Conservation (phyloP, 2,113 vertebrate species). For the Diphyllodes magnificus region DNA sequence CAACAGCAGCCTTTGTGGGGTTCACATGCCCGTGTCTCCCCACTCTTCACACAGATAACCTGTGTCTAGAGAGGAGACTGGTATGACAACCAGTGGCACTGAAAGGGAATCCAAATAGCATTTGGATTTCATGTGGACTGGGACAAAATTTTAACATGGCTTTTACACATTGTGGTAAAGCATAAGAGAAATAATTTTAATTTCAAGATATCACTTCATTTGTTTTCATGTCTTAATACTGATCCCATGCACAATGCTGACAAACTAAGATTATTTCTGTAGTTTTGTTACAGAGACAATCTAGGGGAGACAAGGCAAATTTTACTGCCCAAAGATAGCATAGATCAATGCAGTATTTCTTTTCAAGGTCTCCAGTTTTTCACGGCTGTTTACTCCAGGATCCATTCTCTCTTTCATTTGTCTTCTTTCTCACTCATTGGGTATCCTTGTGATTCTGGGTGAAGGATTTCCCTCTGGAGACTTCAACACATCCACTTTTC, state of each 20-base stretch:
- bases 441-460: neutral
- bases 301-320: neutral
- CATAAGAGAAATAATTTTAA: neutral
- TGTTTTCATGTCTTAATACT: neutral
- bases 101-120: neutral
- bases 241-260: neutral
- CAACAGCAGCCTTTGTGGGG: neutral
- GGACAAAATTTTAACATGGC: neutral
- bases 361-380: neutral
- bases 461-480: neutral
- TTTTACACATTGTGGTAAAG: neutral
- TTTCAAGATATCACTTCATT: neutral
- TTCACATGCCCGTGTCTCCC: rapidly evolving
- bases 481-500: neutral
- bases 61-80: neutral
- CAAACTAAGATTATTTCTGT: neutral
- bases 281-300: neutral
- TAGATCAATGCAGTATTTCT: neutral
- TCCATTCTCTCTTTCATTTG: neutral
- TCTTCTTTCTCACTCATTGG: neutral
- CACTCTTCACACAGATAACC: neutral
- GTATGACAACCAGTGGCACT: neutral
- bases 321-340: neutral
- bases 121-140: neutral
- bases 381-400: neutral